Evolutionary conservation across 2,113 vertebrate species (phyloP).

Genomic region (Brienomyrus brachyistius): DNA sequence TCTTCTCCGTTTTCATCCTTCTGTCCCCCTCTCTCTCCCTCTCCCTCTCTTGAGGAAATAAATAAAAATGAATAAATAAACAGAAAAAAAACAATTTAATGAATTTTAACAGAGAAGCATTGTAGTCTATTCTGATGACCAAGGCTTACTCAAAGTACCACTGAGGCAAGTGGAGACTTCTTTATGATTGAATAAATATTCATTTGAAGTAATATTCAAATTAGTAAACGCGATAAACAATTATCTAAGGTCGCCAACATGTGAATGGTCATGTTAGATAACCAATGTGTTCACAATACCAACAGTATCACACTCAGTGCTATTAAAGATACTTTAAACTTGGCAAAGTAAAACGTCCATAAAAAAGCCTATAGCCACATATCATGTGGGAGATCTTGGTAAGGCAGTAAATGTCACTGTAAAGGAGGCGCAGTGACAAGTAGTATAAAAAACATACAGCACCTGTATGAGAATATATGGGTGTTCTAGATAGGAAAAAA

Average conservation of each 20-base stretch:
- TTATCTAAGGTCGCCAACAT: background rate
- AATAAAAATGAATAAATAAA: too few relatives aligned
- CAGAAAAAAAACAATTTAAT: background rate
- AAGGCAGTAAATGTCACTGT: background rate
- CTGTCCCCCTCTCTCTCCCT: too few relatives aligned
- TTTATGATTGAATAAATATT: background rate
- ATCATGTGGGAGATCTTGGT: background rate
- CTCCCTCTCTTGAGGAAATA: too few relatives aligned
- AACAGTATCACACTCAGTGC: background rate
- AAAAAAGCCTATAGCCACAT: background rate
- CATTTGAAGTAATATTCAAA: background rate
- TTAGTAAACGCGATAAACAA: background rate
- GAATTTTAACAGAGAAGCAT: background rate
- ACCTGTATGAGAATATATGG: background rate
- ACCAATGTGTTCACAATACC: background rate
- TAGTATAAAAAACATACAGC: background rate
- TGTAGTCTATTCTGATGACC: background rate
- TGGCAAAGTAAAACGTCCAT: background rate
- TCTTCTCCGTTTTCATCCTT: too few relatives aligned
- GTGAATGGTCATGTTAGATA: background rate
- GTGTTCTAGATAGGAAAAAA: background rate
- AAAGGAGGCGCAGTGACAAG: background rate
- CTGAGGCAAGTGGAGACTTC: background rate
- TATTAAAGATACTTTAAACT: background rate
- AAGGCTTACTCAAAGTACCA: background rate